Evolutionary conservation across 2,113 vertebrate species (phyloP).

Genomic region (Brachyistius frenatus): DNA sequence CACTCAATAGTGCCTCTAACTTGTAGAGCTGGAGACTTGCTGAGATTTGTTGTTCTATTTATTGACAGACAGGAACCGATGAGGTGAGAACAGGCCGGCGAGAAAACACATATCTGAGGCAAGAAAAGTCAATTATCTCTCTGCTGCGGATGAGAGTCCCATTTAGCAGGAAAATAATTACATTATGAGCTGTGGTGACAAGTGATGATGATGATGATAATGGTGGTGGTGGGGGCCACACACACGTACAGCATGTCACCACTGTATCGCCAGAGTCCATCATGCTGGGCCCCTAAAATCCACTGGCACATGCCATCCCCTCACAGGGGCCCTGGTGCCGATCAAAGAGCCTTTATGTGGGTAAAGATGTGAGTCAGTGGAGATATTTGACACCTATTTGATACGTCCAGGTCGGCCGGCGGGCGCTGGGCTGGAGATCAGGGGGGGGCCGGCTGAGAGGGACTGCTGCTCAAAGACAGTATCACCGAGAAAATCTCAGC

Average conservation of each 20-base stretch:
- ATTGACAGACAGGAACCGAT: background rate
- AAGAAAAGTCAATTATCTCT: constrained; percentile 18
- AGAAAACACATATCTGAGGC: constrained; percentile 13
- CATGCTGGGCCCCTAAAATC: constrained; percentile 49
- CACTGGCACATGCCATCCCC: constrained; percentile 45
- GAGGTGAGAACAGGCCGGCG: no score
- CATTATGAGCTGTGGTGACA: constrained; percentile 78
- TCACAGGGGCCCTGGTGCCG: constrained; percentile 35
- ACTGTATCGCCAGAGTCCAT: constrained; percentile 32
- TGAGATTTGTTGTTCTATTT: background rate
- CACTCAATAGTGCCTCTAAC: background rate
- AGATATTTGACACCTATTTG: constrained; percentile 79
- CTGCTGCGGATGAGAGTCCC: constrained; percentile 44
- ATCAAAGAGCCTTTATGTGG: constrained; percentile 76
- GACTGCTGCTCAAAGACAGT: constrained; percentile 34
- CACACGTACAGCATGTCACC: constrained; percentile 57
- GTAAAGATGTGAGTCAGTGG: constrained; percentile 79
- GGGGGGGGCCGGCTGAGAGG: constrained; percentile 39
- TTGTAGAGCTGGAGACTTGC: constrained; percentile 21
- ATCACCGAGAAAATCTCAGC: constrained; percentile 67
- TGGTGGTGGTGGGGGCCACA: constrained; percentile 38
- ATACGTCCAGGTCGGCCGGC: constrained; percentile 55
- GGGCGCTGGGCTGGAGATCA: constrained; percentile 12
- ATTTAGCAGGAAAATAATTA: constrained; percentile 65
- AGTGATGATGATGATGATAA: constrained; percentile 61